Percentiles rank a stretch among this genome's conserved stretches.
Evolutionary conservation across 2,113 vertebrate genomes (phyloP).

Genomic region (Rana temporaria): DNA sequence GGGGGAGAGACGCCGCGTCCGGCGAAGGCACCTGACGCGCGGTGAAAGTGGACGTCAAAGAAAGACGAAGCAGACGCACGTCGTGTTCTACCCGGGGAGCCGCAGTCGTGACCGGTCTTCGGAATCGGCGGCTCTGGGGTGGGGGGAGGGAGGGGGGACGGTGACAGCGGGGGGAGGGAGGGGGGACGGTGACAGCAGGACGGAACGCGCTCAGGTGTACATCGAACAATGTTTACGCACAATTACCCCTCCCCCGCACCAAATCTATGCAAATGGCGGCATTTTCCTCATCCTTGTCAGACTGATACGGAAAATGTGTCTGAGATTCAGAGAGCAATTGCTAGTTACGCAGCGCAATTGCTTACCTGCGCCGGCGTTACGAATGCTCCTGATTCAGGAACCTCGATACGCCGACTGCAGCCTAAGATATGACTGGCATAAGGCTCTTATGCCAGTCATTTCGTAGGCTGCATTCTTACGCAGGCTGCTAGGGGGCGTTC

Average conservation of each 20-base stretch:
- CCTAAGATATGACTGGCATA: no score
- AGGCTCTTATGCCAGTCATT: no score
- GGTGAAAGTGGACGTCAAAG: background rate
- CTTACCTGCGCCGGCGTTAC: no score
- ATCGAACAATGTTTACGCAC: background rate
- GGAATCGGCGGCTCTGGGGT: background rate
- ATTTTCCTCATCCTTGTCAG: background rate
- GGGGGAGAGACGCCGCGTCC: conserved; percentile 16
- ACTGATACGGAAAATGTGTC: no score
- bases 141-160: background rate
- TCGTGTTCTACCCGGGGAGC: background rate
- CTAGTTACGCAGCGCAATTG: no score
- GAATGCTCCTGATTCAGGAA: no score
- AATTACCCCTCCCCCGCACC: background rate
- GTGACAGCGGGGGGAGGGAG: background rate
- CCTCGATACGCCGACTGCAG: no score
- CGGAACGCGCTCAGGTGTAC: conserved; percentile 1
- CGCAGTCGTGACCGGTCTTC: background rate
- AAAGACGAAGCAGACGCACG: background rate
- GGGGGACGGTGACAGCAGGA: conserved; percentile 7
- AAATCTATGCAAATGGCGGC: background rate
- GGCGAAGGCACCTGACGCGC: background rate
- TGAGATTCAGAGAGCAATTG: no score
- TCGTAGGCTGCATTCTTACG: no score
- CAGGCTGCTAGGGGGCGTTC: no score